Evolutionary conservation across 2,113 vertebrate species (phyloP), one percentile per base, ranked within the genome.

Genomic region (Dolichallabes microphthalmus): DNA sequence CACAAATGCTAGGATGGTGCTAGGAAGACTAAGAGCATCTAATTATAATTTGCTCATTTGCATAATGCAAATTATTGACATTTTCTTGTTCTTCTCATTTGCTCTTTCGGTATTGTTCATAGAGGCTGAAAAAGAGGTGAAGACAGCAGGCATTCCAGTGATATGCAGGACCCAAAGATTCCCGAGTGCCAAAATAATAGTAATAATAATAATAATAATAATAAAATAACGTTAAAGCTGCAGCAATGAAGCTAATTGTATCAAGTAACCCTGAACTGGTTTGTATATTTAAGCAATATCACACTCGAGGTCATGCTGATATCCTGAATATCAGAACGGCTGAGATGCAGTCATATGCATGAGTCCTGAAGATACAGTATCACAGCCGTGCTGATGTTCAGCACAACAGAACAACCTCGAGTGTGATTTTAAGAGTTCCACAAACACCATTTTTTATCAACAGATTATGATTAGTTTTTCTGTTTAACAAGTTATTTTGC

Each of bases 31-130:
- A 80, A 63, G 25, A 60, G 58, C 58, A 75, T 83, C 20, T 45
- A 53, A 63, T 75, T 75, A 50, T 6, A 22, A 17, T 1, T 25
- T 27, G 13, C 4, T 50, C 58, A 77, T 84, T 76, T 84, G 60
- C 83, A 84, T 76, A 77, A 76, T 76, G 83, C 71, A 53, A 64
- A 84, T 77, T 64, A n/a, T 66, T 77, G 60, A 84, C 83, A 84
- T 84, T 77, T 82, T 2, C 25, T 30, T 77, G 11, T 35, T 75
- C 69, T 52, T 35, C 30, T 57, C 64, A 68, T 69, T 68, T 45
- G 53, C 82, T 83, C 82, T 57, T 35, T 39, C 50, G 11, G 17
- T 58, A 27, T 32, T 57, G 53, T 78, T 55, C 53, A 82, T 17
- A 82, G 61, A 30, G 50, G 14, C 45, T 66, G 11, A 57, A 50